A percentile compares a stretch with the other conserved stretches of the same genome.
Evolutionary conservation across 1,140 invertebrate species (phyloP).

Genomic region (Calosoma granatense): DNA sequence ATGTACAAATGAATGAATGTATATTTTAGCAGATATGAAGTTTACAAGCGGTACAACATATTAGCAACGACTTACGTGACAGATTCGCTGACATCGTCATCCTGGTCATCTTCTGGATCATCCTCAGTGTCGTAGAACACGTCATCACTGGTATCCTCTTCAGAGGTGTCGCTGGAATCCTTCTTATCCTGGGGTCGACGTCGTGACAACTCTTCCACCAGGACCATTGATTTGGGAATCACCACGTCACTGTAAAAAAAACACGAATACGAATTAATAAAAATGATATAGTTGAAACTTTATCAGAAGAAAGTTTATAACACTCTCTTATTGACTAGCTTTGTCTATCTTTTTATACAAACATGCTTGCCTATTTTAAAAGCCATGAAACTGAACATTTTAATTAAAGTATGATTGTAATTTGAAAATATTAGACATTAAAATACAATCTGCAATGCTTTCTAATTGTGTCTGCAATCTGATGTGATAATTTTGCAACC

Average conservation of each 20-base stretch:
- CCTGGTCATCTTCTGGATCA: slow-evolving; percentile 49
- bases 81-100: slow-evolving; percentile 42
- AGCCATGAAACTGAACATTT: too few species aligned
- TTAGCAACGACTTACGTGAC: slow-evolving; percentile 35
- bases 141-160: slow-evolving; percentile 52
- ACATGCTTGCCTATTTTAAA: too few species aligned
- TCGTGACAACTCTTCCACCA: slow-evolving; percentile 41
- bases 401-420: too few species aligned
- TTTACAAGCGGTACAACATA: too few species aligned
- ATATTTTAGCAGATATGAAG: too few species aligned
- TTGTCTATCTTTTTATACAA: too few species aligned
- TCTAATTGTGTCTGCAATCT: too few species aligned
- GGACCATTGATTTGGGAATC: slow-evolving; percentile 50
- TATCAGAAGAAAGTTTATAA: neutral
- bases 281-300: neutral
- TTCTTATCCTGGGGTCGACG: slow-evolving; percentile 29
- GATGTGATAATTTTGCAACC: too few species aligned
- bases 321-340: too few species aligned
- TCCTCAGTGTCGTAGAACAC: slow-evolving; percentile 63
- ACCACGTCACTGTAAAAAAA: slow-evolving; percentile 47
- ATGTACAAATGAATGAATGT: too few species aligned
- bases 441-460: too few species aligned
- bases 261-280: slow-evolving; percentile 11
- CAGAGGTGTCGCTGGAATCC: slow-evolving; percentile 31
- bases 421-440: too few species aligned